Evolutionary conservation across 2,888 invertebrate species (phyloP).

Genomic region (Tipula confusa): DNA sequence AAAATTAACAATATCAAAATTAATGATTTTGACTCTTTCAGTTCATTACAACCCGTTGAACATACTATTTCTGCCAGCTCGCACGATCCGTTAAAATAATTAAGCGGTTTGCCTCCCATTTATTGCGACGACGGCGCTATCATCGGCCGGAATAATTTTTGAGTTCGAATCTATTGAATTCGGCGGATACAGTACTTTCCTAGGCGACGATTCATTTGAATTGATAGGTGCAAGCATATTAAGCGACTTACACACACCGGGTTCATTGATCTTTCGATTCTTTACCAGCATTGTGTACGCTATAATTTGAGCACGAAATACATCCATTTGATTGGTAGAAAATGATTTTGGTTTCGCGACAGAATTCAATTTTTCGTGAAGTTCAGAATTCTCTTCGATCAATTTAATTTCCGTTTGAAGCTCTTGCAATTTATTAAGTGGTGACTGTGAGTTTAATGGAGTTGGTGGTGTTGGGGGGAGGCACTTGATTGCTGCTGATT

Average conservation of each 20-base stretch:
- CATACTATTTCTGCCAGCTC: neutral
- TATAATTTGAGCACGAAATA: neutral
- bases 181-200: neutral
- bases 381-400: neutral
- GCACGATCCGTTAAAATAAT: neutral
- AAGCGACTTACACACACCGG: neutral
- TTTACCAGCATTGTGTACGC: neutral
- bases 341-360: neutral
- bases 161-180: neutral
- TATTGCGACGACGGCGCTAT: neutral
- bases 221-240: neutral
- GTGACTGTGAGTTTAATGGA: neutral
- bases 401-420: neutral
- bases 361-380: neutral
- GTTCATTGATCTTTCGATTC: neutral
- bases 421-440: neutral
- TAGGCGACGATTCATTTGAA: neutral
- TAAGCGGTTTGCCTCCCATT: neutral
- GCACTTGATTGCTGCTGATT: neutral
- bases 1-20: constrained; percentile 16
- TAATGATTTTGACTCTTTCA: neutral
- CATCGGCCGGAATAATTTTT: neutral
- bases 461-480: constrained; percentile 26
- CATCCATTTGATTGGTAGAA: neutral
- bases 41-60: neutral